Evolutionary conservation across 2,888 invertebrate species (phyloP), one percentile per base, ranked within the genome.

Genomic region (Lobophora halterata): DNA sequence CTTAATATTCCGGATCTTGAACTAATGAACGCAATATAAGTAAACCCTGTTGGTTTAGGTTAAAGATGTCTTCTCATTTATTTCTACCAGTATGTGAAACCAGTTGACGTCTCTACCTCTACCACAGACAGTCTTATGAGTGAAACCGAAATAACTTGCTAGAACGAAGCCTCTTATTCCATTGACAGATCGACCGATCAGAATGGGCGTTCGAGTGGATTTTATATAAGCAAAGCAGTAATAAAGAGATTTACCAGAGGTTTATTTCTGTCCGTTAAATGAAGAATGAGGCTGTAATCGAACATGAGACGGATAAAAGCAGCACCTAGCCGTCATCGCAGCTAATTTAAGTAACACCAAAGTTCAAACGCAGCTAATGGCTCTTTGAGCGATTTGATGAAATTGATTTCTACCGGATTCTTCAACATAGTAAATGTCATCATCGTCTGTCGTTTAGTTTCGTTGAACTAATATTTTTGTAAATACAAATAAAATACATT

Each of bases 301-400:
- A 32, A 41, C 42, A 45, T 40, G 39, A 47, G 27, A 39, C 30
- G 30, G 35, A 41, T 36, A 33, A 33, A 43, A 37, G 36, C 20
- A 37, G 33, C n/a, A n/a, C n/a, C n/a, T 34, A 10, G 28, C 24
- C 14, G 34, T 17, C 35, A 31, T 32, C 42, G 31, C 39, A 47
- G 44, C 44, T 46, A 50, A 49, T 43, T 39, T 41, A 44, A 46
- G 44, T 36, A 43, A 50, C 41, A 20, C 35, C 35, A 46, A 44
- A 41, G 46, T 44, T 44, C 49, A 49, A 26, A 25, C 27, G 33
- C 40, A 39, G 40, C 35, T 42, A 43, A 47, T 43, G 31, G 31
- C 14, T 30, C 31, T n/a, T n/a, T n/a, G n/a, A n/a, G n/a, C n/a
- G n/a, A n/a, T n/a, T n/a, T n/a, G n/a, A n/a, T n/a, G n/a, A n/a